These are phyloP conservation scores for Micoletzkya japonica DNA, from an alignment of 2,888 invertebrate genomes.

Conservation along the genomic window DNA sequence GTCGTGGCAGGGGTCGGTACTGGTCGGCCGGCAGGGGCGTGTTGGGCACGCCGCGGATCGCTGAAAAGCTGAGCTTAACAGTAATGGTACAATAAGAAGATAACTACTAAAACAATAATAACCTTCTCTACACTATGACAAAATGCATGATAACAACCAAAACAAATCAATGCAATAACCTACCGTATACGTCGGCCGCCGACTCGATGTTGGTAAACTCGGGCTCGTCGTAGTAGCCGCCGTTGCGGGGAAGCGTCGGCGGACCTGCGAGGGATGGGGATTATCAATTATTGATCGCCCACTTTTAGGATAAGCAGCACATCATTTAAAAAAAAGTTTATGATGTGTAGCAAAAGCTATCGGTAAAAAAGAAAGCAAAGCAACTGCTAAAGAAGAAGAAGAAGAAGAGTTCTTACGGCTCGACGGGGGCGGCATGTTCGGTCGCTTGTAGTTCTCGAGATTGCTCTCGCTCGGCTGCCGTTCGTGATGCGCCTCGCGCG, in stretches of 20 bases:
- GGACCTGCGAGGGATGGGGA: background rate
- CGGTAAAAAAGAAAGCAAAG: too few relatives aligned
- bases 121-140: too few relatives aligned
- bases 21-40: slow-evolving; percentile 17
- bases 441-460: slow-evolving; percentile 23
- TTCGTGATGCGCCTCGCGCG: background rate
- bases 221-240: slow-evolving; percentile 4
- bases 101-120: too few relatives aligned
- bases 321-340: background rate
- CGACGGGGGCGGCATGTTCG: slow-evolving; percentile 26
- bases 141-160: too few relatives aligned
- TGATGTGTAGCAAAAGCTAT: too few relatives aligned
- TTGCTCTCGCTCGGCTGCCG: slow-evolving; percentile 19
- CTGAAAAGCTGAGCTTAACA: too few relatives aligned
- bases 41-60: slow-evolving; percentile 25
- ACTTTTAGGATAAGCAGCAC: background rate
- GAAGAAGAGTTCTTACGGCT: too few relatives aligned
- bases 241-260: slow-evolving; percentile 1
- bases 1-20: slow-evolving; percentile 12
- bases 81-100: too few relatives aligned
- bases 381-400: too few relatives aligned
- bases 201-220: slow-evolving; percentile 23
- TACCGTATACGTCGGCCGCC: slow-evolving; percentile 14
- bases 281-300: background rate
- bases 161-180: too few relatives aligned